A percentile compares a stretch with the other conserved stretches of the same genome.
Conservation (phyloP, 2,797 vertebrate genomes). For the Naso thynnoides region DNA sequence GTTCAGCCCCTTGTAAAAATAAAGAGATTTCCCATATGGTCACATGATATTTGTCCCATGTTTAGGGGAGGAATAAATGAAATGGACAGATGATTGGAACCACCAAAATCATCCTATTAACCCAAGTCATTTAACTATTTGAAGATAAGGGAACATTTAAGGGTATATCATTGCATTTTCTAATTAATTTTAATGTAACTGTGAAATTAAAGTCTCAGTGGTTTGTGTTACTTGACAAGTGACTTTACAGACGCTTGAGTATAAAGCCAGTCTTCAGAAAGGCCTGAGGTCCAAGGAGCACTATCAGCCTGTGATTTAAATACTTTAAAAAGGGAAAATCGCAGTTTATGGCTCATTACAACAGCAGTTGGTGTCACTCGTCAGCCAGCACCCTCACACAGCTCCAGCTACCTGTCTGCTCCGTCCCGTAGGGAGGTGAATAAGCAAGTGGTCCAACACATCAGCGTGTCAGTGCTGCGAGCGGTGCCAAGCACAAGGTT, state of each 20-base stretch:
- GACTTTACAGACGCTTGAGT: slow-evolving; percentile 17
- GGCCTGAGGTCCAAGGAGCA: slow-evolving; percentile 32
- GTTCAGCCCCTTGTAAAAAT: slow-evolving; percentile 42
- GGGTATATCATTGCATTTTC: neutral
- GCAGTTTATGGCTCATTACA: slow-evolving; percentile 52
- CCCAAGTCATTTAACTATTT: neutral
- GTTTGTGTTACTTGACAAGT: slow-evolving; percentile 22
- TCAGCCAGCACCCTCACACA: slow-evolving; percentile 43
- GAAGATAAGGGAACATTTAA: neutral
- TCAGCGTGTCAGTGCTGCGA: slow-evolving; percentile 67
- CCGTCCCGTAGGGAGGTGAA: slow-evolving; percentile 57
- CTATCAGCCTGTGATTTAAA: slow-evolving; percentile 47
- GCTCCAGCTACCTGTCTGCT: slow-evolving; percentile 67
- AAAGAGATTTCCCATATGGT: slow-evolving; percentile 38
- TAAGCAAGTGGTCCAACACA: slow-evolving; percentile 66
- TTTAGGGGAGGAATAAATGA: slow-evolving; percentile 29
- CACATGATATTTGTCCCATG: slow-evolving; percentile 31
- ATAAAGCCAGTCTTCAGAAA: slow-evolving; percentile 19
- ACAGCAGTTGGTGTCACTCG: slow-evolving; percentile 49
- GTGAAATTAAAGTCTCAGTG: slow-evolving; percentile 9
- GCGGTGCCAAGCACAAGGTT: slow-evolving; percentile 71
- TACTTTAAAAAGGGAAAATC: slow-evolving; percentile 46
- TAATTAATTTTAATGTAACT: slow-evolving; percentile 11
- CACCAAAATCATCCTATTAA: neutral
- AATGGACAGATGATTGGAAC: slow-evolving; percentile 28